A percentile compares a stretch with the other conserved stretches of the same genome.
Conservation (phyloP, 2,888 invertebrate species). For the Noctuana brunneofusca region DNA sequence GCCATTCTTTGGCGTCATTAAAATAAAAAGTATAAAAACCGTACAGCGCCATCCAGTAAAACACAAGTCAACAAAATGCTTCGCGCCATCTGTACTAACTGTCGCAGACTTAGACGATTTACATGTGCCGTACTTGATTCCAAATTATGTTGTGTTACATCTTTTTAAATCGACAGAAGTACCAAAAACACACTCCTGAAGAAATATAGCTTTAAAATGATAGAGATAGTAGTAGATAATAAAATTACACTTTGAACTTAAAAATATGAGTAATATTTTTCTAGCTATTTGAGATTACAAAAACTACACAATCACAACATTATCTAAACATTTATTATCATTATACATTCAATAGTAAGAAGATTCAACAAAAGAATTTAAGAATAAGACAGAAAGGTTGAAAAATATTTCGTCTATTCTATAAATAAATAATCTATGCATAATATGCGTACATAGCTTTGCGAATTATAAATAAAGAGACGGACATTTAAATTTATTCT, state of each 20-base stretch:
- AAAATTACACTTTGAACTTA: conserved; percentile 9
- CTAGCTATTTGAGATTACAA: conserved; percentile 52
- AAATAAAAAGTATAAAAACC: too few species aligned
- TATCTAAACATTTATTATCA: conserved; percentile 54
- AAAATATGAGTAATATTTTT: conserved; percentile 34
- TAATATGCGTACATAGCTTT: neutral
- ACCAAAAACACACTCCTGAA: too few species aligned
- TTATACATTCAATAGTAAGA: conserved; percentile 17
- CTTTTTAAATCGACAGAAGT: too few species aligned
- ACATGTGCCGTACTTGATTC: too few species aligned
- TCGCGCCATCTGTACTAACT: too few species aligned
- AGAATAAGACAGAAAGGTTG: conserved; percentile 3
- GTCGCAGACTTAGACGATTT: too few species aligned
- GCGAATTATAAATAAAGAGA: neutral
- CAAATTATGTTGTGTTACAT: too few species aligned
- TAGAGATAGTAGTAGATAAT: too few species aligned
- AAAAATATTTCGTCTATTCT: conserved; percentile 17
- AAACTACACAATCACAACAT: conserved; percentile 64
- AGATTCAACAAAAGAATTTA: conserved; percentile 22
- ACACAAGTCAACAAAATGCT: too few species aligned
- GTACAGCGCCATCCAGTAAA: too few species aligned
- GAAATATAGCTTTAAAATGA: too few species aligned
- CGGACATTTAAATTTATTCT: neutral
- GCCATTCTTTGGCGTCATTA: too few species aligned
- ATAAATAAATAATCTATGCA: neutral